Percentiles rank a stretch among this genome's conserved stretches.
Evolutionary conservation across 2,888 invertebrate species (phyloP).

Genomic region (Drosophila picticornis): DNA sequence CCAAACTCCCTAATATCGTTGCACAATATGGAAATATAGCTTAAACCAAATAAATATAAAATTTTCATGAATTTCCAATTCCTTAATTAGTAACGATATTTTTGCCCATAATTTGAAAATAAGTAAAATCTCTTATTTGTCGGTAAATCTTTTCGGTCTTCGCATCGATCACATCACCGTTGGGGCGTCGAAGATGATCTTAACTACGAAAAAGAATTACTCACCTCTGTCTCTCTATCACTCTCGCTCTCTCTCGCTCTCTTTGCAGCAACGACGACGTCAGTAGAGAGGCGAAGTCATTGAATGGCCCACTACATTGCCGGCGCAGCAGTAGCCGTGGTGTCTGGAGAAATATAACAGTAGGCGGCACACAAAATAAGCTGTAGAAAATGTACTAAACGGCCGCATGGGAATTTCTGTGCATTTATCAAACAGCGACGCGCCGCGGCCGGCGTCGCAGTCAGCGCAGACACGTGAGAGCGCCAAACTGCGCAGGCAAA

Average conservation of each 20-base stretch:
- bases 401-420: constrained; percentile 77
- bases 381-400: constrained; percentile 68
- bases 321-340: constrained; percentile 15
- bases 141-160: neutral
- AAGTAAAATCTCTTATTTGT: neutral
- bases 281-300: constrained; percentile 40
- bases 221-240: constrained; percentile 32
- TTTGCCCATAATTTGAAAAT: neutral
- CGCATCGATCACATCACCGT: constrained; percentile 31
- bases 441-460: constrained; percentile 52
- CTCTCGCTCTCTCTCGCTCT: constrained; percentile 13
- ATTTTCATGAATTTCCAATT: neutral
- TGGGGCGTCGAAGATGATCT: constrained; percentile 4
- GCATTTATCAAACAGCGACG: constrained; percentile 65
- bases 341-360: constrained; percentile 43
- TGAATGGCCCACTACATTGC: constrained; percentile 51
- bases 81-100: neutral
- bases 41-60: neutral
- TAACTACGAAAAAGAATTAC: constrained; percentile 14
- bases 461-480: constrained; percentile 67
- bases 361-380: constrained; percentile 57
- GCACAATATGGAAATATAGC: neutral
- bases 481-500: constrained; percentile 65
- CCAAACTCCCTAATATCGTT: neutral
- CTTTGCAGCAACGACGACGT: constrained; percentile 20